Base-by-base conservation (phyloP, 2,797 vertebrate species). In the Sebastes variabilis region DNA sequence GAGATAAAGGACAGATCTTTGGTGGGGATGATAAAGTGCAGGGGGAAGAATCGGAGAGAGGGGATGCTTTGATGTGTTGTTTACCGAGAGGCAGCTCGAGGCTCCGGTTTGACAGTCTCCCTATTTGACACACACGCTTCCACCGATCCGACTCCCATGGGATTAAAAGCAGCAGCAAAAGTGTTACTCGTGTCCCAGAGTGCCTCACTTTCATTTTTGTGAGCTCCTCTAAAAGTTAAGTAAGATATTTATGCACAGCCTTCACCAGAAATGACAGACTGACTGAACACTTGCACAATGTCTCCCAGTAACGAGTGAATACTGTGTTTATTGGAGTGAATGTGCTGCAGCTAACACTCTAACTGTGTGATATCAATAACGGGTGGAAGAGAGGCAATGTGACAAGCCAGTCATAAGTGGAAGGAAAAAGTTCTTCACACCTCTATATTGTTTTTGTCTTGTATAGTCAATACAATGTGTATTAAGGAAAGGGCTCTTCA, bases 1-100 rank as follows among this genome's bases (percentile, higher is more conserved):
- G 74, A 79, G 74, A 86, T 66, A 81, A 79, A 83, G 79, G 69
- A 66, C 68, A 80, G 66, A 77, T 83, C 59, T 86, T 85, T 70
- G 30, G 61, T 58, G 29, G 38, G 69, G 55, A 64, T 82, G 79
- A 88, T 82, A 71, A 84, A 88, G 78, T 72, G 81, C 69, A 80
- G 32, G 66, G 66, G 62, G 68, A 81, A 86, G 72, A 86, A 79
- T 34, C 7, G 29, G 42, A 46, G 58, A 83, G 66, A 66, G 56
- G 58, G 62, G 74, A 72, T 52, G 73, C 80, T 91, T 90, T 91
- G 79, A 89, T 87, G 83, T 90, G 70, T 82, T 90, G 85, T 87
- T 87, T 84, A 79, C 80, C 81, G 66, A 74, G 25, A 72, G 20
- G 58, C 13, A 81, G 86, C 88, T 83, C 1, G 0, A 76, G 85